Conservation (phyloP, 1,140 invertebrate genomes). For the Anadara kagoshimensis region DNA sequence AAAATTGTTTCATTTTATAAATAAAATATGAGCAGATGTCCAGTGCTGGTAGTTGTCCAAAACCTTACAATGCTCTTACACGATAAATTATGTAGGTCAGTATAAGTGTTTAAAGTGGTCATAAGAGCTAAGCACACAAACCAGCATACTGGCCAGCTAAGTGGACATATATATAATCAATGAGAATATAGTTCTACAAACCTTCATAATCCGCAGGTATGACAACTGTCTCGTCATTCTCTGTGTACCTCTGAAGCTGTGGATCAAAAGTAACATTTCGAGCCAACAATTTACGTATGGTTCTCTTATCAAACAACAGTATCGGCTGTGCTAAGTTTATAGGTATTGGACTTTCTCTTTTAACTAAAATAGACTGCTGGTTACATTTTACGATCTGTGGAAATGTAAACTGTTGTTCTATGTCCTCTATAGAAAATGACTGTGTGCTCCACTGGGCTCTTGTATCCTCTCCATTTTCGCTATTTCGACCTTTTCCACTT, state of each 20-base stretch:
- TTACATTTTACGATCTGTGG: slow-evolving; percentile 50
- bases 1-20: too few species aligned
- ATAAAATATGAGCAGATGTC: too few species aligned
- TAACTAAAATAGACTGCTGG: slow-evolving; percentile 28
- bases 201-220: slow-evolving; percentile 53
- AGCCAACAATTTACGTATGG: slow-evolving; percentile 45
- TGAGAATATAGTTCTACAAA: slow-evolving; percentile 7
- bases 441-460: slow-evolving; percentile 46
- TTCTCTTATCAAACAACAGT: slow-evolving; percentile 43
- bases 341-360: slow-evolving; percentile 37
- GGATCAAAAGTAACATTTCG: slow-evolving; percentile 41
- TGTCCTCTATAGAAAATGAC: slow-evolving; percentile 36
- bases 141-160: not conserved
- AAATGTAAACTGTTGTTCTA: slow-evolving; percentile 40
- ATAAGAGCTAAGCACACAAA: too few species aligned
- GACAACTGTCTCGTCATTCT: slow-evolving; percentile 53
- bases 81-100: too few species aligned
- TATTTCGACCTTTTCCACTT: too few species aligned
- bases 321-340: slow-evolving; percentile 47
- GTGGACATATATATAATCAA: slow-evolving; percentile 5
- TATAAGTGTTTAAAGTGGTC: too few species aligned
- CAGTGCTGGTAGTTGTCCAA: too few species aligned
- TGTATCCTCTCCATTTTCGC: not conserved
- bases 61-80: too few species aligned
- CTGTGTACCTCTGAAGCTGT: slow-evolving; percentile 27